Evolutionary conservation across 2,113 vertebrate species (phyloP).

Genomic region (Gallinago jamesoni): DNA sequence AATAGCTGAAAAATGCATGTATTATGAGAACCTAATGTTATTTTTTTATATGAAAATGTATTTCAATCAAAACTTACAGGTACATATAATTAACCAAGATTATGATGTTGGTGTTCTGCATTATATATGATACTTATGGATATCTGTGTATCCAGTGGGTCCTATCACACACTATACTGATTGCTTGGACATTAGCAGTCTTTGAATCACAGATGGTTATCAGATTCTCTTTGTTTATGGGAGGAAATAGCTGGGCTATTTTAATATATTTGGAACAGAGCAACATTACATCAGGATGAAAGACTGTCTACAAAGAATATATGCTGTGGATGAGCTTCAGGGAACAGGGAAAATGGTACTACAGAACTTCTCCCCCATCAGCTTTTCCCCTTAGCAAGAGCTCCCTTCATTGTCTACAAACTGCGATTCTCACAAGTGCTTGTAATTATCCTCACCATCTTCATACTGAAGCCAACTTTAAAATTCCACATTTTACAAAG

Average conservation of each 20-base stretch:
- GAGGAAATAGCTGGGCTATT: neutral
- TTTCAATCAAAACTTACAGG: neutral
- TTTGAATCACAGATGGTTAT: neutral
- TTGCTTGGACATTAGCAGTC: neutral
- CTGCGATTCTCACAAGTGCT: neutral
- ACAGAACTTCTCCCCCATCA: neutral
- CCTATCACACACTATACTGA: neutral
- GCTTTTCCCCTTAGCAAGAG: neutral
- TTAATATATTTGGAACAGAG: neutral
- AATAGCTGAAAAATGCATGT: neutral
- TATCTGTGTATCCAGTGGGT: neutral
- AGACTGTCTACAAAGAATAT: neutral
- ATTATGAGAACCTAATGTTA: neutral
- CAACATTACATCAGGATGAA: neutral
- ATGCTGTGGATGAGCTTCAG: neutral
- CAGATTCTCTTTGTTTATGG: neutral
- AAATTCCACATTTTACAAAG: neutral
- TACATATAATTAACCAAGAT: neutral
- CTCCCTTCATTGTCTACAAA: neutral
- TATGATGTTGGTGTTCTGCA: neutral
- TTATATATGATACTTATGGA: neutral
- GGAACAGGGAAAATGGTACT: neutral
- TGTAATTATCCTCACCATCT: neutral
- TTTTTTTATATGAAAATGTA: neutral
- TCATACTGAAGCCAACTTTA: neutral